phyloP scores from a whole-genome alignment of 2,113 vertebrate genomes.

The Pavo muticus region DNA sequence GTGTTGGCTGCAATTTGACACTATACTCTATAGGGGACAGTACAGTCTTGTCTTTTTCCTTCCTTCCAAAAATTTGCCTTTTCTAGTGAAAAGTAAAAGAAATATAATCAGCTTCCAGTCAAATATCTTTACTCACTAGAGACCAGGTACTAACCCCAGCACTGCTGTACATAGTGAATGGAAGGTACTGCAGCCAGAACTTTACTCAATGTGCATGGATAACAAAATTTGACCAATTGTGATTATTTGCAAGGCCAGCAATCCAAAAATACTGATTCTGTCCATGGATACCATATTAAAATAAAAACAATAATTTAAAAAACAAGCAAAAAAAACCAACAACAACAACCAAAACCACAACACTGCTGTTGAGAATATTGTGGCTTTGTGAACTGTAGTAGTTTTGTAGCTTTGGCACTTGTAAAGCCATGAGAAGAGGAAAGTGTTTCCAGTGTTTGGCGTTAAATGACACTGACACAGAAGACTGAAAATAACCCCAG shows the following conservation, averaged over 20 bases:
- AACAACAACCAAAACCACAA: neutral
- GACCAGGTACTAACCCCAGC: neutral
- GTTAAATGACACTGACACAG: neutral
- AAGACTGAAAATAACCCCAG: neutral
- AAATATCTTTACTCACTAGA: neutral
- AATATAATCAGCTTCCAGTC: neutral
- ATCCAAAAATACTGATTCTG: neutral
- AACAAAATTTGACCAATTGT: neutral
- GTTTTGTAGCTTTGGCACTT: neutral
- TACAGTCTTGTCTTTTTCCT: slow-evolving; percentile 13
- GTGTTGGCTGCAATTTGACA: neutral
- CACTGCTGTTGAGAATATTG: neutral
- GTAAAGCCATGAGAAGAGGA: neutral
- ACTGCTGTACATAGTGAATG: neutral
- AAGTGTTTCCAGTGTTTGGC: neutral
- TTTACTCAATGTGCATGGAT: neutral
- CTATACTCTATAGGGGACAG: slow-evolving; percentile 45
- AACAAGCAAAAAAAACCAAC: neutral
- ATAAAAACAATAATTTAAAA: neutral
- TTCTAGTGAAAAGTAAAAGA: neutral
- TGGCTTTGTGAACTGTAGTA: neutral
- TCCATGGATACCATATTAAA: neutral
- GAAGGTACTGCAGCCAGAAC: neutral
- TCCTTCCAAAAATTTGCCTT: slow-evolving; percentile 11
- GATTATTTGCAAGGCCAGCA: neutral